Conservation (phyloP, 53 echinoderm and acorn worm genomes). For the Astropecten irregularis region DNA sequence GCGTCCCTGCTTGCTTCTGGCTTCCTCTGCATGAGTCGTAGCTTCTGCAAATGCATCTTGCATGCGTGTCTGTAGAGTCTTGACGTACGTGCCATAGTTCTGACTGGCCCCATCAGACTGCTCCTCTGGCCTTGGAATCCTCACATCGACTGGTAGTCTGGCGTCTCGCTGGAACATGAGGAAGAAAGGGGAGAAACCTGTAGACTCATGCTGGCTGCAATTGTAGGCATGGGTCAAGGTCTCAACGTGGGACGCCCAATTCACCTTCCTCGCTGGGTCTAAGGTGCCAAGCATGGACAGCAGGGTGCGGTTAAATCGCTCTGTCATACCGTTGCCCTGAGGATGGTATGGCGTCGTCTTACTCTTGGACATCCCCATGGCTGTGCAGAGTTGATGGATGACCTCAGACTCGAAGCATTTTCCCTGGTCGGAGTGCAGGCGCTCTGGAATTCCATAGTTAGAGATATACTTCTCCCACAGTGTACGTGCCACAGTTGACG, state of each 20-base stretch:
- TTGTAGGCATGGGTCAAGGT: constrained; percentile 27
- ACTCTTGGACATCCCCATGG: not conserved
- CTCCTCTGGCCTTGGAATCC: not conserved
- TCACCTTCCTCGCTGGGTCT: not conserved
- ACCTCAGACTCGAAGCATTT: constrained; percentile 46
- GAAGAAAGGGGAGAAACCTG: constrained; percentile 6
- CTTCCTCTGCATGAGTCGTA: not conserved
- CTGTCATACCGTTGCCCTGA: too few relatives aligned
- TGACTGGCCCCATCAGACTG: not conserved
- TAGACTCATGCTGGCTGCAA: not conserved
- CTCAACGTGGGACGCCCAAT: too few relatives aligned
- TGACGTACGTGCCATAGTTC: not conserved
- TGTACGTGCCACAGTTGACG: constrained; percentile 24
- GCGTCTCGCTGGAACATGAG: not conserved
- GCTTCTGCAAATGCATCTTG: not conserved
- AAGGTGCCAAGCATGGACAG: constrained; percentile 5
- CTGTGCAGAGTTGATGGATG: too few relatives aligned
- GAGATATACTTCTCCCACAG: constrained; percentile 44
- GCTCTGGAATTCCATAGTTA: too few relatives aligned
- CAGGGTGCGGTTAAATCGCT: too few relatives aligned
- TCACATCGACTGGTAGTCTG: not conserved
- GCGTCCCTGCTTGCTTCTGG: not conserved
- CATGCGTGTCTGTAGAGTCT: not conserved
- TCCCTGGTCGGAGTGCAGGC: too few relatives aligned
- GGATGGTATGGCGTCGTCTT: constrained; percentile 2